Percentiles rank a stretch among this genome's conserved stretches.
Conservation (phyloP, 1,140 invertebrate species). For the Cyclargus thomasi region DNA sequence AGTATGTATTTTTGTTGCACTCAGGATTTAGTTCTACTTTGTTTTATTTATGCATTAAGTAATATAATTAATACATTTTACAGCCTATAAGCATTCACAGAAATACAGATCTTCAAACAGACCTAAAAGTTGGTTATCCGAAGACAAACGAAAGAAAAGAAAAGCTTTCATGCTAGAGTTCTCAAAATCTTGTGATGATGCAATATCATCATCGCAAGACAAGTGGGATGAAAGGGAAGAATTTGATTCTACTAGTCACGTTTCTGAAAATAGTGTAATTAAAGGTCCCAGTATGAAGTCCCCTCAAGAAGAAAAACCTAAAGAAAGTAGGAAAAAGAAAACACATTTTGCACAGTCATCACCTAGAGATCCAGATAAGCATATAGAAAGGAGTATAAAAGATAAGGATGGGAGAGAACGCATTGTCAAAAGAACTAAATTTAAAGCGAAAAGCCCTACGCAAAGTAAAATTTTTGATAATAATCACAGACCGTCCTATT, state of each 20-base stretch:
- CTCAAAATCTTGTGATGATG: slow-evolving; percentile 71
- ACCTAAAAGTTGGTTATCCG: slow-evolving; percentile 77
- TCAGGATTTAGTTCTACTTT: not conserved
- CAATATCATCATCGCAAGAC: slow-evolving; percentile 69
- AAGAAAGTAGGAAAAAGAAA: slow-evolving; percentile 62
- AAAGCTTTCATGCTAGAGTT: slow-evolving; percentile 83
- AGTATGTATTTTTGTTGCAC: slow-evolving; percentile 51
- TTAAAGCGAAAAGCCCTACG: slow-evolving; percentile 77
- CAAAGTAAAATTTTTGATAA: slow-evolving; percentile 62
- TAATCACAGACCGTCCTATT: slow-evolving; percentile 50
- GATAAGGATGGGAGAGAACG: slow-evolving; percentile 73
- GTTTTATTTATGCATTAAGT: not conserved
- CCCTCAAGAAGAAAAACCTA: slow-evolving; percentile 51
- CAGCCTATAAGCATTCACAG: slow-evolving; percentile 72
- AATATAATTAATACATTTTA: slow-evolving; percentile 27
- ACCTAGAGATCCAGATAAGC: slow-evolving; percentile 57
- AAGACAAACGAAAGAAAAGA: slow-evolving; percentile 79
- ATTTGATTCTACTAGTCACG: slow-evolving; percentile 38
- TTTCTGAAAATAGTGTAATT: slow-evolving; percentile 45
- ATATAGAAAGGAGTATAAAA: slow-evolving; percentile 64
- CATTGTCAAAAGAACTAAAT: slow-evolving; percentile 72
- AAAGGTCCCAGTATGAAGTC: slow-evolving; percentile 50
- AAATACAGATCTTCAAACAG: slow-evolving; percentile 65
- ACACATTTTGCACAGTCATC: slow-evolving; percentile 73
- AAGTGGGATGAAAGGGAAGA: slow-evolving; percentile 65